Evolutionary conservation across 2,888 invertebrate species (phyloP).

Genomic region (Isoperla grammatica): DNA sequence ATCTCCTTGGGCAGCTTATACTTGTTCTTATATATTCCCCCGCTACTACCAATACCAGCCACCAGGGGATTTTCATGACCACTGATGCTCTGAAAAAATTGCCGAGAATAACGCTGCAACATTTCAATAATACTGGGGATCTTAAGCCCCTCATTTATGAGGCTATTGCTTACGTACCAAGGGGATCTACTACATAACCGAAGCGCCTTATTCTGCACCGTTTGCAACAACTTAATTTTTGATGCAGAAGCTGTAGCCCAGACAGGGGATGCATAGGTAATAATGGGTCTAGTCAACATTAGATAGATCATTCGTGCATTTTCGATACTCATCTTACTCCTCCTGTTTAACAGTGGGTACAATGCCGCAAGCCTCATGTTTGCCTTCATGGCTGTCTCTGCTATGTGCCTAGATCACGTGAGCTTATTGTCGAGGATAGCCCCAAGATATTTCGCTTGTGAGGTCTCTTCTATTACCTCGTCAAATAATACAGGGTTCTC

Average conservation of each 20-base stretch:
- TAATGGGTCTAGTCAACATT: neutral
- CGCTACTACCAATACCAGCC: too few species aligned
- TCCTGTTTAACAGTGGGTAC: neutral
- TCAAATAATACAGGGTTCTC: neutral
- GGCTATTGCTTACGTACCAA: too few species aligned
- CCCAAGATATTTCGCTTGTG: neutral
- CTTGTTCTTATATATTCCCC: too few species aligned
- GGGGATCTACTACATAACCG: too few species aligned
- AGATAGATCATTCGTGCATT: neutral
- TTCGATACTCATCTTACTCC: neutral
- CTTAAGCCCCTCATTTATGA: too few species aligned
- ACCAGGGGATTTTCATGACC: too few species aligned
- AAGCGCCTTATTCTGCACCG: neutral
- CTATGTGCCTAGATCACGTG: neutral
- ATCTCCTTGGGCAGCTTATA: too few species aligned
- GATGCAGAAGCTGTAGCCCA: neutral
- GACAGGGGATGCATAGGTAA: neutral
- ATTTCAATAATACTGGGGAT: too few species aligned
- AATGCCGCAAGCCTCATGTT: neutral
- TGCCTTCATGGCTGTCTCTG: neutral
- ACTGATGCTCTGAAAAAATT: too few species aligned
- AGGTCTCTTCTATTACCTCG: neutral
- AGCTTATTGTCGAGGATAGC: constrained; percentile 2
- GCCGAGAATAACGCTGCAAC: too few species aligned
- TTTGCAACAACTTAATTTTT: neutral